A percentile compares a stretch with the other conserved stretches of the same genome.
phyloP scores from a whole-genome alignment of 1,140 invertebrate species.

The Bombus superbus region DNA sequence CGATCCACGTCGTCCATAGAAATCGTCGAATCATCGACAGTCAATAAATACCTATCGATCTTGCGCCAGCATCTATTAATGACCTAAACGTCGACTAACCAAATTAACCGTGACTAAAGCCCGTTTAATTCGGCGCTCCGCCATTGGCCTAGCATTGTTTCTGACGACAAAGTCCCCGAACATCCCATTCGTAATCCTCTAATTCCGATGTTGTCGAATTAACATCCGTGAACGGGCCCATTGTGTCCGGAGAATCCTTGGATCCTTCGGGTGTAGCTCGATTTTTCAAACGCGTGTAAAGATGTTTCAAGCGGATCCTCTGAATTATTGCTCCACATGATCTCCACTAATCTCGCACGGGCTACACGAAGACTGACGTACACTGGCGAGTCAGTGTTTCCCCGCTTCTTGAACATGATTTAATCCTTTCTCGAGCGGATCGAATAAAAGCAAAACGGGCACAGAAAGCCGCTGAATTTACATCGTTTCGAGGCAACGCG shows the following conservation, averaged over 20 bases:
- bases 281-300: background rate
- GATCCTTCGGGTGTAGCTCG: background rate
- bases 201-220: conserved; percentile 3
- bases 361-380: background rate
- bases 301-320: conserved; percentile 1
- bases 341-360: background rate
- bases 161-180: background rate
- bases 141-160: conserved; percentile 48
- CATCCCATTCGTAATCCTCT: background rate
- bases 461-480: conserved; percentile 11
- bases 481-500: conserved; percentile 2
- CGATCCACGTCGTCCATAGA: conserved; percentile 56
- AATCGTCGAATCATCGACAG: conserved; percentile 79
- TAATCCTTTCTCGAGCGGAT: conserved; percentile 1
- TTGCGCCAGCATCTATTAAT: conserved; percentile 76
- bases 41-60: conserved; percentile 82
- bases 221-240: background rate
- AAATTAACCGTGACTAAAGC: conserved; percentile 82
- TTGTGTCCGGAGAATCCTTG: background rate
- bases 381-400: background rate
- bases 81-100: conserved; percentile 79
- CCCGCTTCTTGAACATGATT: background rate
- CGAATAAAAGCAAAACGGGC: background rate
- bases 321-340: background rate
- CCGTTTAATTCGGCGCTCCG: conserved; percentile 73